A percentile compares a stretch with the other conserved stretches of the same genome.
phyloP scores from a whole-genome alignment of 2,888 invertebrate species.

The Eudasyphora cyanicolor region DNA sequence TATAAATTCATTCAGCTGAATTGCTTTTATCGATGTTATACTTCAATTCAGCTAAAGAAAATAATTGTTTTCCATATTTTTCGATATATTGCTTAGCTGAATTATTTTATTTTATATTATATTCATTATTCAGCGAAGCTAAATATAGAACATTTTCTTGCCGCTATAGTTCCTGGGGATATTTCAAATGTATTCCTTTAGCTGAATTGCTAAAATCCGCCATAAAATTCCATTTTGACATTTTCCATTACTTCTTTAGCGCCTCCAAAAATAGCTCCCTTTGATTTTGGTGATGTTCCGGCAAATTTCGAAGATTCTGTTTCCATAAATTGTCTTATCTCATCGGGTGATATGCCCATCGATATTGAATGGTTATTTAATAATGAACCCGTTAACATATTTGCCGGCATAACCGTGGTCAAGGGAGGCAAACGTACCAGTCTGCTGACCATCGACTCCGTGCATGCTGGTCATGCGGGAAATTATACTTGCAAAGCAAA shows the following conservation, averaged over 20 bases:
- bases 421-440: slow-evolving; percentile 82
- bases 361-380: slow-evolving; percentile 84
- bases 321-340: slow-evolving; percentile 86
- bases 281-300: slow-evolving; percentile 87
- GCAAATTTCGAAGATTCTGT: slow-evolving; percentile 87
- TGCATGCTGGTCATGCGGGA: slow-evolving; percentile 84
- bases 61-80: not conserved
- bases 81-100: not conserved
- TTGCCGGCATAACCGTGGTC: slow-evolving; percentile 74
- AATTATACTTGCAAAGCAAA: slow-evolving; percentile 84
- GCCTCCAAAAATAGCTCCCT: slow-evolving; percentile 88
- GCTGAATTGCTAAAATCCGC: no score
- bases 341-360: slow-evolving; percentile 86
- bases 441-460: slow-evolving; percentile 84
- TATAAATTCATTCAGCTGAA: no score
- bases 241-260: slow-evolving; percentile 80
- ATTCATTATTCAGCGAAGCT: not conserved
- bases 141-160: not conserved
- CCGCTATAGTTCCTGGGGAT: not conserved
- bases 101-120: slow-evolving; percentile 46
- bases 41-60: not conserved
- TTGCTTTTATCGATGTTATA: not conserved
- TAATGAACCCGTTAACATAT: slow-evolving; percentile 73
- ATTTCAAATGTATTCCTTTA: not conserved
- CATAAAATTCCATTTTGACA: not conserved